Percentiles rank a stretch among this genome's conserved stretches.
Conservation (phyloP, 2,888 invertebrate genomes). For the Agrochola litura region DNA sequence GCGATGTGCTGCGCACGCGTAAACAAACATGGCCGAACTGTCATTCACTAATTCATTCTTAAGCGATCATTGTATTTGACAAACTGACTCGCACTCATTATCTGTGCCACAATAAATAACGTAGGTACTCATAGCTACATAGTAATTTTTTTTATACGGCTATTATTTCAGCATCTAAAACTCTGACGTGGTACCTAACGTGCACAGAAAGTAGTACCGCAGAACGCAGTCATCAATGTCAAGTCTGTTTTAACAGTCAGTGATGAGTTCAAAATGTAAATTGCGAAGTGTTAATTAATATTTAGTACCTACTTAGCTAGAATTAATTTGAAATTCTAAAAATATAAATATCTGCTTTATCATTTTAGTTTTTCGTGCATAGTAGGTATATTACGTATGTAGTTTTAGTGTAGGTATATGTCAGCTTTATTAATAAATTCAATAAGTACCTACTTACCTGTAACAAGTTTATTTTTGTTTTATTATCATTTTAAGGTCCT, state of each 20-base stretch:
- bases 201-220: constrained; percentile 25
- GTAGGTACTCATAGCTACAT: constrained; percentile 44
- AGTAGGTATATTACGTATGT: background rate
- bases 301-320: constrained; percentile 10
- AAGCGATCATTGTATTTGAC: constrained; percentile 86
- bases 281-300: constrained; percentile 18
- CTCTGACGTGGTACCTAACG: constrained; percentile 25
- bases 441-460: background rate
- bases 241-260: constrained; percentile 34
- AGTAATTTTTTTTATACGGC: constrained; percentile 52
- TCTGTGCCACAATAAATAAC: constrained; percentile 65
- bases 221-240: constrained; percentile 26
- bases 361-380: constrained; percentile 3
- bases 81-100: constrained; percentile 82
- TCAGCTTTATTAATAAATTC: constrained; percentile 9
- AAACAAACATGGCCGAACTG: constrained; percentile 90
- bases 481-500: background rate
- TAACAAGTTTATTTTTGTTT: background rate
- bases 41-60: constrained; percentile 90
- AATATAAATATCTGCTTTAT: background rate
- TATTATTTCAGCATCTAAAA: constrained; percentile 36
- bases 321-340: constrained; percentile 20
- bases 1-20: constrained; percentile 84
- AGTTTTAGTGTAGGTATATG: background rate
- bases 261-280: constrained; percentile 43